phyloP scores from a whole-genome alignment of 1,140 invertebrate species.

The Ericerus pela region DNA sequence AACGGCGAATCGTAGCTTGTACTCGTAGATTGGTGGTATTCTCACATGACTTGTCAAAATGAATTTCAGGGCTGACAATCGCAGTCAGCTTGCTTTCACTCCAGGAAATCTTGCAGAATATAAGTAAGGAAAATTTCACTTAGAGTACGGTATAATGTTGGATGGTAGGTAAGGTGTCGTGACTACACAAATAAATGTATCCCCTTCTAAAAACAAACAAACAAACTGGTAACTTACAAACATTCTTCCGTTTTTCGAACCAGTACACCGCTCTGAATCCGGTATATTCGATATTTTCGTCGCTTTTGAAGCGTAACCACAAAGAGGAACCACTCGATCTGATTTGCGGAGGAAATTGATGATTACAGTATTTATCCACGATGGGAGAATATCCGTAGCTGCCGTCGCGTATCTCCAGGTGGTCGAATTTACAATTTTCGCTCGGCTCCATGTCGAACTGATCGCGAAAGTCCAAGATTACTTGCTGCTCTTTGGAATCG shows the following conservation, averaged over 20 bases:
- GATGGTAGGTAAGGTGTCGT: too few relatives aligned
- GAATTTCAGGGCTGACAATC: too few relatives aligned
- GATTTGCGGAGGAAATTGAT: slow-evolving; percentile 56
- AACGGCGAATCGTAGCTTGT: too few relatives aligned
- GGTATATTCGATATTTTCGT: slow-evolving; percentile 64
- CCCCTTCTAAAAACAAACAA: too few relatives aligned
- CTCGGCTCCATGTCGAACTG: slow-evolving; percentile 61
- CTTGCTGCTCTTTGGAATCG: slow-evolving; percentile 50
- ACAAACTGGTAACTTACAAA: too few relatives aligned
- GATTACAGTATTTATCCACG: slow-evolving; percentile 54
- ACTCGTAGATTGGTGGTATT: too few relatives aligned
- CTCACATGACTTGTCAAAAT: too few relatives aligned
- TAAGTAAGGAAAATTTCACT: too few relatives aligned
- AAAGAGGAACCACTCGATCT: slow-evolving; percentile 57
- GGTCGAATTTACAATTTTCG: slow-evolving; percentile 63
- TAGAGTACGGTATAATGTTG: too few relatives aligned
- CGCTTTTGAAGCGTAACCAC: slow-evolving; percentile 71
- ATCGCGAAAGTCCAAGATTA: slow-evolving; percentile 61
- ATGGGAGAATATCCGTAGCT: slow-evolving; percentile 64
- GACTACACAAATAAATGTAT: too few relatives aligned
- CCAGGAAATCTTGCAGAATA: too few relatives aligned
- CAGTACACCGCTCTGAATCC: slow-evolving; percentile 68
- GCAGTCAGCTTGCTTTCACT: too few relatives aligned
- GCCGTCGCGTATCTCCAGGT: slow-evolving; percentile 67
- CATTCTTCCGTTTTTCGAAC: slow-evolving; percentile 26